These are phyloP conservation scores for Oenanthe melanoleuca DNA, from an alignment of 2,113 vertebrate genomes.

Conservation along the genomic window DNA sequence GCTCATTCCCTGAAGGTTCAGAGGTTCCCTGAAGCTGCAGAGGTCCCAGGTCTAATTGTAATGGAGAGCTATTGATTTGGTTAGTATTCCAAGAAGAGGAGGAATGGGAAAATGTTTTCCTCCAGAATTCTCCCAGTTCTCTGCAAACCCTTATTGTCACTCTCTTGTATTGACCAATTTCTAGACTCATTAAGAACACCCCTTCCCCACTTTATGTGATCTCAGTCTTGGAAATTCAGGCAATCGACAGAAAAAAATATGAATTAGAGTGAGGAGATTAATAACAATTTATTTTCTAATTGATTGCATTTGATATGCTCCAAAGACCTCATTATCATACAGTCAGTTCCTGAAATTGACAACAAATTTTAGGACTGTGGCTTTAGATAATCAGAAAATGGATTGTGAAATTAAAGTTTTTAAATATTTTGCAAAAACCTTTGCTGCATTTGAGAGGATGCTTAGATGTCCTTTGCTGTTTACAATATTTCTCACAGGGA, in stretches of 20 bases:
- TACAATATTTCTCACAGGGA: not conserved
- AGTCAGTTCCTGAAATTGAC: not conserved
- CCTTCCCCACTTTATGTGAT: not conserved
- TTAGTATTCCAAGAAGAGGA: not conserved
- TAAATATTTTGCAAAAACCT: not conserved
- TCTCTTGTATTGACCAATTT: not conserved
- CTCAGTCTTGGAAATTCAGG: not conserved
- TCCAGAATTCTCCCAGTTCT: not conserved
- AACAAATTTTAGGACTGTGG: not conserved
- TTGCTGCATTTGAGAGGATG: not conserved
- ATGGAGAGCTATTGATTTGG: not conserved
- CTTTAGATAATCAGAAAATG: not conserved
- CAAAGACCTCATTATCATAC: not conserved
- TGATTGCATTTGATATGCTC: not conserved
- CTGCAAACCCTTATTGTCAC: not conserved
- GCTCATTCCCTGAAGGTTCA: not conserved
- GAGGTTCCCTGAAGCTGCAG: not conserved
- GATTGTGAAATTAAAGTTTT: not conserved
- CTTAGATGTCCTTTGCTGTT: not conserved
- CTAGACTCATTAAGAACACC: not conserved
- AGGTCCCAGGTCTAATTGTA: not conserved
- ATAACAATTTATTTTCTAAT: not conserved
- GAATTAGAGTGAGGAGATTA: not conserved
- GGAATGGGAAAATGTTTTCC: not conserved
- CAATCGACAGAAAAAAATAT: not conserved